A percentile compares a stretch with the other conserved stretches of the same genome.
Conservation (phyloP, 1,140 invertebrate genomes). For the Oscheius sp. region DNA sequence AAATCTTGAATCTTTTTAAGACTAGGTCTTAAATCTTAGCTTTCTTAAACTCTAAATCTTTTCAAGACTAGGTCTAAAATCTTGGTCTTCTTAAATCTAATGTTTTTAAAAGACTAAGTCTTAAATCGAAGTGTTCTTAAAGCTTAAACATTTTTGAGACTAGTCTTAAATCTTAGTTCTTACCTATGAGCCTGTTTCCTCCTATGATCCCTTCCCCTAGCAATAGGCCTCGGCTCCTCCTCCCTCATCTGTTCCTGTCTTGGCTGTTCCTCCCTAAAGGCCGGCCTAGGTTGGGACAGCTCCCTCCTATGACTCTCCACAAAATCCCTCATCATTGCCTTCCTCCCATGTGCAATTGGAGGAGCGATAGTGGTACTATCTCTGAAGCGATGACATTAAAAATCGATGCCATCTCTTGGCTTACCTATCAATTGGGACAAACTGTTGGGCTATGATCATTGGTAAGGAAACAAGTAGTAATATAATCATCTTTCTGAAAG, state of each 20-base stretch:
- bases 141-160: no score
- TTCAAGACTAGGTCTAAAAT: no score
- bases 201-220: no score
- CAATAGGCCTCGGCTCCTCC: no score
- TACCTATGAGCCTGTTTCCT: no score
- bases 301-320: not conserved
- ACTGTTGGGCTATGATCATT: not conserved
- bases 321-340: not conserved
- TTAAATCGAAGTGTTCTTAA: no score
- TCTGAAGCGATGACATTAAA: constrained; percentile 9
- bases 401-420: not conserved
- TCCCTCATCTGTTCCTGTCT: not conserved
- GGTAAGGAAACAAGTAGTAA: not conserved
- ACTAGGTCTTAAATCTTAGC: no score
- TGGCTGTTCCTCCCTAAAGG: not conserved
- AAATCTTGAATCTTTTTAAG: no score
- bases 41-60: no score
- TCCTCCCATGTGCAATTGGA: not conserved
- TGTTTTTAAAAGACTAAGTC: no score
- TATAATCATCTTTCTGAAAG: not conserved
- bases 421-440: constrained; percentile 11
- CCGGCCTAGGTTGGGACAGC: not conserved
- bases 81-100: no score
- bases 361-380: constrained; percentile 14
- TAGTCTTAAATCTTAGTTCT: no score